phyloP scores from a whole-genome alignment of 2,888 invertebrate genomes.

The Junonia oenone region DNA sequence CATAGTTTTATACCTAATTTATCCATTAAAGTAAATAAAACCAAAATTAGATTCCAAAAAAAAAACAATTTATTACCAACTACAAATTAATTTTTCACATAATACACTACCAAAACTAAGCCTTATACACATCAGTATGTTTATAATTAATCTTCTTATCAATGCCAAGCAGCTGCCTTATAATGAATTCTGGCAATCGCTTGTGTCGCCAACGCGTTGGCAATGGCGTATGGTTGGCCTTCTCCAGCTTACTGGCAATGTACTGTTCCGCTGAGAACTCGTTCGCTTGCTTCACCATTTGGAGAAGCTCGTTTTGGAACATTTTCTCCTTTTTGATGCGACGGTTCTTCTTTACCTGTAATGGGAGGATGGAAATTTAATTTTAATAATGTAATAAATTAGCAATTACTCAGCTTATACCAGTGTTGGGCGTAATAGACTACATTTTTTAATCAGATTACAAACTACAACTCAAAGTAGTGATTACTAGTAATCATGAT shows the following conservation, averaged over 20 bases:
- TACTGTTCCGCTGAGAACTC: slow-evolving; percentile 87
- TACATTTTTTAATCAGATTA: too few relatives aligned
- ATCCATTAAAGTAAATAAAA: too few relatives aligned
- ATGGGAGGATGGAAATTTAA: slow-evolving; percentile 22
- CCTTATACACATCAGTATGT: slow-evolving; percentile 68
- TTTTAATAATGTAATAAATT: background rate
- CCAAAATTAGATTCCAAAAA: background rate
- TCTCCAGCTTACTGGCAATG: slow-evolving; percentile 81
- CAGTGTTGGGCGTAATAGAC: too few relatives aligned
- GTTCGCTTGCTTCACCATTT: slow-evolving; percentile 85
- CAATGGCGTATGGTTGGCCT: slow-evolving; percentile 80
- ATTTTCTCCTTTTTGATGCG: slow-evolving; percentile 87
- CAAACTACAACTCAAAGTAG: too few relatives aligned
- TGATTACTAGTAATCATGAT: too few relatives aligned
- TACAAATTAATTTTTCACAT: background rate
- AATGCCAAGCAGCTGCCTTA: slow-evolving; percentile 83
- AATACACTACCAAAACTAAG: slow-evolving; percentile 35
- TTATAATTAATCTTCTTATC: slow-evolving; percentile 75
- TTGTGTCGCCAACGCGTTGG: slow-evolving; percentile 81
- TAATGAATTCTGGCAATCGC: slow-evolving; percentile 82
- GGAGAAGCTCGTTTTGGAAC: slow-evolving; percentile 85
- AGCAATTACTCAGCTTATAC: too few relatives aligned
- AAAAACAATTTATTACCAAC: slow-evolving; percentile 1
- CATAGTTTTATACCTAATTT: too few relatives aligned
- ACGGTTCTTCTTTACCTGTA: slow-evolving; percentile 82